phyloP scores from a whole-genome alignment of 2,797 vertebrate genomes.

The Philypnodon macrostomus region DNA sequence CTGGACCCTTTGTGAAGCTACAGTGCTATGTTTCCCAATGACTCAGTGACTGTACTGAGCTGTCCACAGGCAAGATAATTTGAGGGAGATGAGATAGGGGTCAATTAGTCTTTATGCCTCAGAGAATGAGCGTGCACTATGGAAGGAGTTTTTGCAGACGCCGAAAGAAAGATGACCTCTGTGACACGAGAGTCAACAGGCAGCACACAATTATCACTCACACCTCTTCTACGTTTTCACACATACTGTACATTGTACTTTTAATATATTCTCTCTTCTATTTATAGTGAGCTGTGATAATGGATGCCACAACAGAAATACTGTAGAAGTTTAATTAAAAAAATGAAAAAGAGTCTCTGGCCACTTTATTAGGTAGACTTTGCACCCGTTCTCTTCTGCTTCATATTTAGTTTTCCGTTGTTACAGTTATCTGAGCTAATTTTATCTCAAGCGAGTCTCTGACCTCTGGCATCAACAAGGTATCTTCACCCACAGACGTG shows the following conservation, averaged over 20 bases:
- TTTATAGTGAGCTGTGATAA: background rate
- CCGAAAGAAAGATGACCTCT: conserved; percentile 8
- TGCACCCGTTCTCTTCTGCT: too few species aligned
- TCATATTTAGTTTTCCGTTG: too few species aligned
- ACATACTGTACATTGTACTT: background rate
- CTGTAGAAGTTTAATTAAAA: too few species aligned
- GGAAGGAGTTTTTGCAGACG: conserved; percentile 13
- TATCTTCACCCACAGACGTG: conserved; percentile 34
- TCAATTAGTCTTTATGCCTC: conserved; percentile 18
- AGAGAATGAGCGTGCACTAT: conserved; percentile 6
- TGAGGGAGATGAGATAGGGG: conserved; percentile 10
- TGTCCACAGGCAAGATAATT: conserved; percentile 1
- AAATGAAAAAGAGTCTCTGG: too few species aligned
- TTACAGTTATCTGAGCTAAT: too few species aligned
- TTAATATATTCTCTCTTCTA: conserved; percentile 4
- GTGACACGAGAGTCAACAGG: background rate
- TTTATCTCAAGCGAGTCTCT: too few species aligned
- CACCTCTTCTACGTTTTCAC: background rate
- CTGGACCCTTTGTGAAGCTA: conserved; percentile 10
- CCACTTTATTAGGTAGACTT: too few species aligned
- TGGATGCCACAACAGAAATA: background rate
- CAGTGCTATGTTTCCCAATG: conserved; percentile 2
- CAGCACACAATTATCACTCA: conserved; percentile 1
- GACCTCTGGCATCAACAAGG: conserved; percentile 55
- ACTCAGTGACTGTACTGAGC: conserved; percentile 7